Conservation (phyloP, 2,888 invertebrate genomes). For the Pterostichus madidus region DNA sequence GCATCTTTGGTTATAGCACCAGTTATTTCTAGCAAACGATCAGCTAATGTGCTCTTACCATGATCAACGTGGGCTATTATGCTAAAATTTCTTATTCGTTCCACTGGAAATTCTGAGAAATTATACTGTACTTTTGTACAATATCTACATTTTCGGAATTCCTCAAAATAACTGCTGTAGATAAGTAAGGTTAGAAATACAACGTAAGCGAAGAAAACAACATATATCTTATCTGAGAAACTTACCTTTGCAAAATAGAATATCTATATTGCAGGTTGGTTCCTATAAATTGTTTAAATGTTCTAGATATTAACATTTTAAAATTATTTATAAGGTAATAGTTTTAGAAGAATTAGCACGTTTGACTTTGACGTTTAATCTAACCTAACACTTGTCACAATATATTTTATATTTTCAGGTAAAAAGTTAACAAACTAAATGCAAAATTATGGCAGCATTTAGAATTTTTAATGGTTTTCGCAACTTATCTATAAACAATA, state of each 20-base stretch:
- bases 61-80: slow-evolving; percentile 99
- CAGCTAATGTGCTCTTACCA: slow-evolving; percentile 98
- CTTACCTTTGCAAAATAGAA: slow-evolving; percentile 60
- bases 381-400: slow-evolving; percentile 62
- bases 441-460: slow-evolving; percentile 65
- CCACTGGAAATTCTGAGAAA: slow-evolving; percentile 75
- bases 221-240: slow-evolving; percentile 19
- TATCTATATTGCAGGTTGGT: slow-evolving; percentile 50
- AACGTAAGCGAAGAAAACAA: slow-evolving; percentile 38
- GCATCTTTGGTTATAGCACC: slow-evolving; percentile 86
- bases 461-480: slow-evolving; percentile 61
- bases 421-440: slow-evolving; percentile 64
- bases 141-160: slow-evolving; percentile 48
- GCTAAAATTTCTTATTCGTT: slow-evolving; percentile 92
- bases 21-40: slow-evolving; percentile 94
- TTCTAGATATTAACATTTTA: slow-evolving; percentile 61
- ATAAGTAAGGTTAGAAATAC: slow-evolving; percentile 55
- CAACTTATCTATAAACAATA: slow-evolving; percentile 48
- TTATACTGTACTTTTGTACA: slow-evolving; percentile 68
- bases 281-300: slow-evolving; percentile 34
- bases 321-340: slow-evolving; percentile 18
- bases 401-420: slow-evolving; percentile 71
- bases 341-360: slow-evolving; percentile 18
- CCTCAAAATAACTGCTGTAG: slow-evolving; percentile 39
- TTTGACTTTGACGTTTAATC: slow-evolving; percentile 53